Evolutionary conservation across 2,113 vertebrate species (phyloP), one percentile per base, ranked within the genome.

Genomic region (Pollachius pollachius): DNA sequence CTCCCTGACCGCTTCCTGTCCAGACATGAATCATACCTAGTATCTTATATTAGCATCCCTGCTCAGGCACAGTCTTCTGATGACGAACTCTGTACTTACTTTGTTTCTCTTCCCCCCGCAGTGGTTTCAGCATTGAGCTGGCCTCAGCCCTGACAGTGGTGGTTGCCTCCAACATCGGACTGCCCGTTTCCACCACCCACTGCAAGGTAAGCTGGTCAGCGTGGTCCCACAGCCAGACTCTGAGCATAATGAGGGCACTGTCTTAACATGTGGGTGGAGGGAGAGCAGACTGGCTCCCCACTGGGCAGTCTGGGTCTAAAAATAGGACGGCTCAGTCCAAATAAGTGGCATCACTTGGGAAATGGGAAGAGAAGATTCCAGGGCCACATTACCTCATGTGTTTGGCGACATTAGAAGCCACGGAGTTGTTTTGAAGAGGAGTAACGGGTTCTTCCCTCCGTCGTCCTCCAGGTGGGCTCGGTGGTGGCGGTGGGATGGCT

Each of bases 41-140:
- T 25, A 12, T 62, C 27, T 63, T 13, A 57, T 68, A 76, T 67
- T 67, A 72, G 69, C 37, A 52, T 19, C 2, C 23, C 15, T 72
- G 56, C 52, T 67, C 72, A 37, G 67, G 61, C 41, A 48, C 41
- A 48, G 18, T 25, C 15, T 57, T 30, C 41, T 70, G 17, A 4
- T 41, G 41, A 71, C 64, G 2, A 71, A 4, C 74, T 41, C 5
- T 30, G n/a, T 57, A 13, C 13, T 57, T 16, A 48, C 65, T 72
- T 16, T 83, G 56, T 57, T 82, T 64, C 16, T 37, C 59, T 25
- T 41, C 85, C 37, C 17, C 73, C 67, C 65, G 5, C 88, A 99
- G 97, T 1, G 97, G 97, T 82, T 99, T 99, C 94, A 99, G 96
- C 89, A 99, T 99, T 1, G 97, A 99, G 77, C 81, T 99, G 87